Evolutionary conservation across 2,797 vertebrate species (phyloP).

Genomic region (Echeneis naucrates): DNA sequence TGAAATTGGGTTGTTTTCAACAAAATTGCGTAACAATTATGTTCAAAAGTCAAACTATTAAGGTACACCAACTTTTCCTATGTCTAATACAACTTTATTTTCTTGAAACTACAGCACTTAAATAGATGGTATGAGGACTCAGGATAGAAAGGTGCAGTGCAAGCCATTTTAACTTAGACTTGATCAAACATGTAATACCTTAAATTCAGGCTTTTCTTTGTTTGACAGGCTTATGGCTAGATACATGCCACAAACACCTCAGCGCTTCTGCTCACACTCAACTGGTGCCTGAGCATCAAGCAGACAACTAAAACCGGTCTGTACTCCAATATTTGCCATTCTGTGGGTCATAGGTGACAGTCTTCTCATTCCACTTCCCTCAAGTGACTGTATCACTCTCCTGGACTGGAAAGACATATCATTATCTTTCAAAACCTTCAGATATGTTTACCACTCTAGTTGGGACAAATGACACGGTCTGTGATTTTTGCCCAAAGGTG

Average conservation of each 20-base stretch:
- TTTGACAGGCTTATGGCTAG: not conserved
- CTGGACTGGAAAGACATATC: no score
- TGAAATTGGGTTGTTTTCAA: constrained; percentile 29
- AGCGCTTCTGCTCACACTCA: not conserved
- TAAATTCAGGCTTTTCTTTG: not conserved
- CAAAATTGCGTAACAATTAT: not conserved
- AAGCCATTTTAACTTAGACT: not conserved
- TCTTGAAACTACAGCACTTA: not conserved
- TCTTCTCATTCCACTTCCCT: not conserved
- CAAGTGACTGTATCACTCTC: not conserved
- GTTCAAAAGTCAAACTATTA: not conserved
- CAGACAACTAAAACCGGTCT: not conserved
- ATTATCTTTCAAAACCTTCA: not conserved
- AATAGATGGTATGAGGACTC: not conserved
- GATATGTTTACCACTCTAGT: not conserved
- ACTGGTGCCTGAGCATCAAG: not conserved
- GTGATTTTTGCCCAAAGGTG: no score
- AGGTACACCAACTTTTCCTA: not conserved
- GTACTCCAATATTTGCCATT: constrained; percentile 6
- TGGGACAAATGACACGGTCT: constrained; percentile 8
- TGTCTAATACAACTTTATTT: not conserved
- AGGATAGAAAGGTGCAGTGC: not conserved
- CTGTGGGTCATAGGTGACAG: not conserved
- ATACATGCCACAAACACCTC: not conserved
- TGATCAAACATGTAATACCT: not conserved